Percentiles rank a stretch among this genome's conserved stretches.
phyloP scores from a whole-genome alignment of 2,797 vertebrate species.

The Pantherophis alleghaniensis region DNA sequence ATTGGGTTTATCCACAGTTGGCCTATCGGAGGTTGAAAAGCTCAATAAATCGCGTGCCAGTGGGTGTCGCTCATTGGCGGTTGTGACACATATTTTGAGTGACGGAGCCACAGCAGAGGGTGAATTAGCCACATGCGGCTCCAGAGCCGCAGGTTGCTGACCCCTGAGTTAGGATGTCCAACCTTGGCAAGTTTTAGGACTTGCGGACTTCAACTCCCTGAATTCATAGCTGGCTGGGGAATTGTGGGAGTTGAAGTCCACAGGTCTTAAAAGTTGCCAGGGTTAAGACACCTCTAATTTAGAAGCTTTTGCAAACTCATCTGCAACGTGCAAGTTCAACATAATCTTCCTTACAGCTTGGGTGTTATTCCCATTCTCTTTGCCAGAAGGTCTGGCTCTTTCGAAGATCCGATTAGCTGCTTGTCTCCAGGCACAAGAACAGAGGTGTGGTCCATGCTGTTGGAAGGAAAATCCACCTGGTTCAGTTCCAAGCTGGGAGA shows the following conservation, averaged over 20 bases:
- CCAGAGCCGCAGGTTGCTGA: no score
- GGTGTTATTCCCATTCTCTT: neutral
- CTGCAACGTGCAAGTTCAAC: neutral
- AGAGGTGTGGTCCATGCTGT: neutral
- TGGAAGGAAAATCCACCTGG: no score
- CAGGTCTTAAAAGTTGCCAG: neutral
- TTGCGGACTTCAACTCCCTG: neutral
- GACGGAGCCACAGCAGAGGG: no score
- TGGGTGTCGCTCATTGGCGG: no score
- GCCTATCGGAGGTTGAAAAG: no score
- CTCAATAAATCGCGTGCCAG: no score
- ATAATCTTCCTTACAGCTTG: neutral
- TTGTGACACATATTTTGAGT: no score
- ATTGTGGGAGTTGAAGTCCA: neutral
- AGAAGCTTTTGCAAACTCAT: neutral
- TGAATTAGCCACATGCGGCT: no score
- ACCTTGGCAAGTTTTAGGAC: neutral
- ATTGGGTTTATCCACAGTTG: no score
- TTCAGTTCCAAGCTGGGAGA: no score
- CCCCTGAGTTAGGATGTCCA: neutral
- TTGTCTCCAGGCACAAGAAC: no score
- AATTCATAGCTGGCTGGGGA: neutral
- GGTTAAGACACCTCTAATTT: neutral
- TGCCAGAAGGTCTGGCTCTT: neutral
- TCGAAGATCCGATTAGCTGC: neutral